Evolutionary conservation across 1,140 invertebrate genomes (phyloP), one percentile per base, ranked within the genome.

Genomic region (Drosophila busckii): DNA sequence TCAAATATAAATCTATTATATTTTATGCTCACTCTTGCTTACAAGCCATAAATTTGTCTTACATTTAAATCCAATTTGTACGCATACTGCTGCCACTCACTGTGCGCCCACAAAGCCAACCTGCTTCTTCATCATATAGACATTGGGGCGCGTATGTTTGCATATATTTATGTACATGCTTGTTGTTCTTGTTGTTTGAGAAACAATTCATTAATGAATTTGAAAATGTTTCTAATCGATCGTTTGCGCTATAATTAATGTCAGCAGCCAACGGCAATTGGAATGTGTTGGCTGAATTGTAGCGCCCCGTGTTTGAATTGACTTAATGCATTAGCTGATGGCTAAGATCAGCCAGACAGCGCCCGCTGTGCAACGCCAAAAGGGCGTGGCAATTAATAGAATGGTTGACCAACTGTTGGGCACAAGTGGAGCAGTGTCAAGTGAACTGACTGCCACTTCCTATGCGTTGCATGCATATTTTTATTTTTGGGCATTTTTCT

Each of bases 181-280:
- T 42, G 45, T 28, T 49, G 17, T 20, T 37, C 25, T 15, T 52
- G 32, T 28, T 63, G 22, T 82, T 82, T 75, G 65, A 66, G 75
- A 63, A 82, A 61, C 75, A 70, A 82, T 82, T 82, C 75, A 82
- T 82, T 82, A 82, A 82, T 82, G 75, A 82, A 75, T 82, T 75
- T 70, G 58, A 75, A 82, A 82, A 82, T 75, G 75, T 68, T 69
- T 59, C 64, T 82, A 82, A 82, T 82, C 69, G 75, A 82, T 82
- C 75, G 75, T 82, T 82, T 82, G 69, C 69, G 70, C 75, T 68
- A 82, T 71, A 82, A 82, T 82, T 82, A 82, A 82, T 83, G 75
- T 82, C 75, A 82, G n/a, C n/a, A n/a, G 75, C 32, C 22, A 26
- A 44, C 15, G 60, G 69, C 75, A 65, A 82, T 82, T 70, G 75